phyloP scores from a whole-genome alignment of 1,140 invertebrate genomes.

The Cotesia typhae region DNA sequence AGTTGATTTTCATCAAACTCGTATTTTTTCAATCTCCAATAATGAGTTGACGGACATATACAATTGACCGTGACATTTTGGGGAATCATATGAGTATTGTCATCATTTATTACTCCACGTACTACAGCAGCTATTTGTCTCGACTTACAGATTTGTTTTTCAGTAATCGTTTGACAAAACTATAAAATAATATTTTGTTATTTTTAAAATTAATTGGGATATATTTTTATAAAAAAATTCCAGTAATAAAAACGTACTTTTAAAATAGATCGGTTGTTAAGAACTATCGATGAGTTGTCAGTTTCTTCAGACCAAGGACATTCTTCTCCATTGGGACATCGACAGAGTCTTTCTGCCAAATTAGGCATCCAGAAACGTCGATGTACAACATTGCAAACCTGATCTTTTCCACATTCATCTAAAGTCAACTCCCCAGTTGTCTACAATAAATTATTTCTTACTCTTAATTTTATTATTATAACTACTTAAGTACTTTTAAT shows the following conservation, averaged over 20 bases:
- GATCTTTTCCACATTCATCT: slow-evolving; percentile 58
- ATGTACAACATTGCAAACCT: slow-evolving; percentile 68
- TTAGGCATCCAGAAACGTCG: slow-evolving; percentile 67
- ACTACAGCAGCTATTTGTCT: slow-evolving; percentile 49
- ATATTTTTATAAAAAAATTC: slow-evolving; percentile 12
- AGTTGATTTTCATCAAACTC: slow-evolving; percentile 46
- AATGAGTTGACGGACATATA: slow-evolving; percentile 50
- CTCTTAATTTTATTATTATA: no score
- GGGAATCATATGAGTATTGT: slow-evolving; percentile 47
- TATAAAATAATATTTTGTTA: slow-evolving; percentile 42
- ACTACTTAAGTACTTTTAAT: background rate
- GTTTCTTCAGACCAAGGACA: slow-evolving; percentile 62
- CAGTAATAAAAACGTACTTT: slow-evolving; percentile 58
- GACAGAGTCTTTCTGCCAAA: slow-evolving; percentile 66
- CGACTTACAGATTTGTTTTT: slow-evolving; percentile 45
- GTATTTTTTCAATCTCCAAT: slow-evolving; percentile 56
- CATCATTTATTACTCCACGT: slow-evolving; percentile 45
- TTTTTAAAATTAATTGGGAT: slow-evolving; percentile 19
- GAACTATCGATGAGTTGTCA: slow-evolving; percentile 56
- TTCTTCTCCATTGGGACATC: slow-evolving; percentile 66
- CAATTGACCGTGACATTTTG: slow-evolving; percentile 50
- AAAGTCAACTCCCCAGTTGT: slow-evolving; percentile 67
- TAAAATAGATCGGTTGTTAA: slow-evolving; percentile 67
- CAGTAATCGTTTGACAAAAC: slow-evolving; percentile 51
- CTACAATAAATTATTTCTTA: slow-evolving; percentile 45